Conservation (phyloP, 1,140 invertebrate species). For the Drosophila albomicans region DNA sequence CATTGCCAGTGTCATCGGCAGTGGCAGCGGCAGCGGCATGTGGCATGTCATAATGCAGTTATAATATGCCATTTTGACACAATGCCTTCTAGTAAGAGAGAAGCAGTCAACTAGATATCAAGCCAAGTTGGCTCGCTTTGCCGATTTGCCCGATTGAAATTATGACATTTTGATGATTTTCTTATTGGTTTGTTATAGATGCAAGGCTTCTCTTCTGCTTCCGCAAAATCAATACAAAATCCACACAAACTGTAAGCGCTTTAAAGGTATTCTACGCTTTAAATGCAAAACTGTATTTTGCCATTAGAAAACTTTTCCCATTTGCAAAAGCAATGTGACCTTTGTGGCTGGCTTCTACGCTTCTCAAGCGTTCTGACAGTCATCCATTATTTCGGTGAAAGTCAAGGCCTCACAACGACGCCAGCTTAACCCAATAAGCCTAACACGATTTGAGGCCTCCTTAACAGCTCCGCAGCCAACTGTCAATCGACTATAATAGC, state of each 20-base stretch:
- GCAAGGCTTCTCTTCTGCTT: conserved; percentile 12
- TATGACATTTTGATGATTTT: conserved; percentile 84
- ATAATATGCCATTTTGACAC: conserved; percentile 67
- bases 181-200: conserved; percentile 78
- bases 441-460: conserved; percentile 43
- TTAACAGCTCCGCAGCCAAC: conserved; percentile 24
- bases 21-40: conserved; percentile 30
- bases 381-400: conserved; percentile 44
- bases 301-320: conserved; percentile 10
- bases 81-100: conserved; percentile 18
- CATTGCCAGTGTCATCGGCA: conserved; percentile 49
- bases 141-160: conserved; percentile 70
- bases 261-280: conserved; percentile 30
- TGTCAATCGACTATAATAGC: background rate
- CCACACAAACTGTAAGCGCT: background rate
- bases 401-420: conserved; percentile 38
- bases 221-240: conserved; percentile 40
- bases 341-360: background rate
- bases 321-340: background rate
- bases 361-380: conserved; percentile 43
- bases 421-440: conserved; percentile 52
- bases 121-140: conserved; percentile 3
- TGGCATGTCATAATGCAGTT: conserved; percentile 83
- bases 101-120: conserved; percentile 5
- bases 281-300: conserved; percentile 16